Base-by-base conservation (phyloP, 2,113 vertebrate species). In the Pyxicephalus adspersus region DNA sequence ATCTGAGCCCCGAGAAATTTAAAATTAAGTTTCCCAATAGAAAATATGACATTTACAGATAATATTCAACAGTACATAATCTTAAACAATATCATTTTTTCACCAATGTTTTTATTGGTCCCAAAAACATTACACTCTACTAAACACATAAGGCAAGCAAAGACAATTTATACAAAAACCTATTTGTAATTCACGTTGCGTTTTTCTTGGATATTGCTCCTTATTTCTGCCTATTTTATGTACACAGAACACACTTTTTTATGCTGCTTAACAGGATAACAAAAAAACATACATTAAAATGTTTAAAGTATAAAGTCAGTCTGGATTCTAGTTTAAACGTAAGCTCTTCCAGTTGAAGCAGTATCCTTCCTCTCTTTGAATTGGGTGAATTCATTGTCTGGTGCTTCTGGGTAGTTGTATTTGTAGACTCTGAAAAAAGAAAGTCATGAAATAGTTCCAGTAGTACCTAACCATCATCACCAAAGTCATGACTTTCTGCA, bases 351-450 rank as follows among this genome's bases (percentile, higher is more conserved):
- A 81, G 76, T 81, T 61, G 67, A 18, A 29, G 86, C 0, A 0
- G 75, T 77, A 23, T 87, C 87, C 76, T 54, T 84, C 81, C 78
- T 80, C 84, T 89, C 86, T 66, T 18, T 66, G 45, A 0, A 83
- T 26, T 81, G 80, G 45, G 76, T 85, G 4, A 54, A 57, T 28
- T 80, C 17, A 71, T 20, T 67, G n/a, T 77, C 82, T 34, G 82
- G 84, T 79, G 81, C 52, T 38, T 29, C 67, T 45, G 88, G 70
- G 4, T 90, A 86, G 1, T 17, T 1, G 0, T 89, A 87, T 55
- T 71, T 85, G 82, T 34, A 67, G 63, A 0, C 0, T 20, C 89
- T 91, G 89, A n/a, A 84, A 89, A 83, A 68, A 19, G 77, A 86
- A 81, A 45, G 25, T 4, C 18, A 65, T 18, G 18, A 65, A 20